A percentile compares a stretch with the other conserved stretches of the same genome.
phyloP scores from a whole-genome alignment of 1,140 invertebrate genomes.

The Calliopsis andreniformis region DNA sequence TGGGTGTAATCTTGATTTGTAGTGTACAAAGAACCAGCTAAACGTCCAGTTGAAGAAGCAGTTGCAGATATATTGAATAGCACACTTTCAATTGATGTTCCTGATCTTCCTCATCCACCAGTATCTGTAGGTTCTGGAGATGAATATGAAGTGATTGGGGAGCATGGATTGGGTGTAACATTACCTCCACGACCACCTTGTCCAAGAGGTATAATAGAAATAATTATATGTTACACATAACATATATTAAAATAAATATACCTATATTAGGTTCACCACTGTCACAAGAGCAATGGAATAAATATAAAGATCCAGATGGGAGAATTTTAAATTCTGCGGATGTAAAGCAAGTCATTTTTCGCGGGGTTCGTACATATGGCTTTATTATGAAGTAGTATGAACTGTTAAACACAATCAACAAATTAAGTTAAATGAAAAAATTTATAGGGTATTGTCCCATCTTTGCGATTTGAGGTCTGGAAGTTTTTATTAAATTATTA shows the following conservation, averaged over 20 bases:
- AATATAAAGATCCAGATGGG: slow-evolving; percentile 89
- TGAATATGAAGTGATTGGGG: slow-evolving; percentile 87
- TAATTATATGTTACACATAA: slow-evolving; percentile 22
- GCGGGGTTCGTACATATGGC: slow-evolving; percentile 87
- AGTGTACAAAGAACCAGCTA: slow-evolving; percentile 82
- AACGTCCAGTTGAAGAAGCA: slow-evolving; percentile 81
- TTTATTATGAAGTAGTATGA: slow-evolving; percentile 12
- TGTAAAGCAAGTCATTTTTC: slow-evolving; percentile 92
- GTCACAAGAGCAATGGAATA: slow-evolving; percentile 89
- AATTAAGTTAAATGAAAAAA: slow-evolving; percentile 7
- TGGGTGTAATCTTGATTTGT: slow-evolving; percentile 16
- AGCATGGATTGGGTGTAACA: slow-evolving; percentile 78
- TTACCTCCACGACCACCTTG: slow-evolving; percentile 83
- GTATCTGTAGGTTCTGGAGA: slow-evolving; percentile 80
- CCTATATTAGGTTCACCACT: slow-evolving; percentile 85
- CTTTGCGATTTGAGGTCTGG: slow-evolving; percentile 94
- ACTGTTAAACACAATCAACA: no score
- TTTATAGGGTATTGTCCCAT: slow-evolving; percentile 85
- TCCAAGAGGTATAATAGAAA: slow-evolving; percentile 69
- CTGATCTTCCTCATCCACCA: slow-evolving; percentile 73
- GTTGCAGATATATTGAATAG: slow-evolving; percentile 83
- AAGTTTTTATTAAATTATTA: slow-evolving; percentile 96
- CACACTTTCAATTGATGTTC: slow-evolving; percentile 78
- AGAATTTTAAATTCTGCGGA: slow-evolving; percentile 86
- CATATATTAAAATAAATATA: slow-evolving; percentile 32